Conservation (phyloP, 53 echinoderm and acorn worm species). For the Temnopleurus reevesii region DNA sequence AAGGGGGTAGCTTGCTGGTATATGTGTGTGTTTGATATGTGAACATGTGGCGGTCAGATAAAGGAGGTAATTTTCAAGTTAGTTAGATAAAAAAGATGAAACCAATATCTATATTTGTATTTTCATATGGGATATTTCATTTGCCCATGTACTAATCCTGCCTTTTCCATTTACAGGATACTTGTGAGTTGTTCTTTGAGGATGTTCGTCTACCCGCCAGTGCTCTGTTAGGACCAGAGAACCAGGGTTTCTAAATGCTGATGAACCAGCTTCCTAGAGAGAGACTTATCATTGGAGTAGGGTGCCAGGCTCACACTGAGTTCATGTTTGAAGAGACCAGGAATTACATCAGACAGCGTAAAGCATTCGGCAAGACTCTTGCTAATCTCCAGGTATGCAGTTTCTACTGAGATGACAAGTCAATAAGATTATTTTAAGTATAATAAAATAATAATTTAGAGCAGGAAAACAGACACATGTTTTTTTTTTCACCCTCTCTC, state of each 20-base stretch:
- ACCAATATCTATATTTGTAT: too few relatives aligned
- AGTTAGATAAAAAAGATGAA: too few relatives aligned
- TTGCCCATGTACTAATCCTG: too few relatives aligned
- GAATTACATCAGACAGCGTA: constrained; percentile 73
- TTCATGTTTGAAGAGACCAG: constrained; percentile 84
- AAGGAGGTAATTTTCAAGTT: too few relatives aligned
- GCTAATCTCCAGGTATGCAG: constrained; percentile 62
- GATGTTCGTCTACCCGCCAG: constrained; percentile 77
- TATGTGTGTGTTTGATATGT: too few relatives aligned
- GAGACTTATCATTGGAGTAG: constrained; percentile 60
- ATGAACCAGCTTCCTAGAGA: constrained; percentile 85
- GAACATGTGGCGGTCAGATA: too few relatives aligned
- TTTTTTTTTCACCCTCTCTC: too few relatives aligned
- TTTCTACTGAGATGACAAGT: not conserved
- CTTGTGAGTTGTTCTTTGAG: constrained; percentile 76
- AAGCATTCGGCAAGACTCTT: constrained; percentile 80
- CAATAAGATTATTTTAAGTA: too few relatives aligned
- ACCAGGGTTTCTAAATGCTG: constrained; percentile 73
- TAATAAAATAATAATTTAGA: too few relatives aligned
- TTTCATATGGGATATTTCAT: too few relatives aligned
- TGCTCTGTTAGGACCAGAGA: constrained; percentile 69
- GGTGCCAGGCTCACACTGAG: constrained; percentile 62
- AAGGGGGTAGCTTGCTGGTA: too few relatives aligned
- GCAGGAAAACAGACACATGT: too few relatives aligned
- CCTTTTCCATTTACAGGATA: constrained; percentile 57